Evolutionary conservation across 2,797 vertebrate genomes (phyloP).

Genomic region (Cephalopachus bancanus): DNA sequence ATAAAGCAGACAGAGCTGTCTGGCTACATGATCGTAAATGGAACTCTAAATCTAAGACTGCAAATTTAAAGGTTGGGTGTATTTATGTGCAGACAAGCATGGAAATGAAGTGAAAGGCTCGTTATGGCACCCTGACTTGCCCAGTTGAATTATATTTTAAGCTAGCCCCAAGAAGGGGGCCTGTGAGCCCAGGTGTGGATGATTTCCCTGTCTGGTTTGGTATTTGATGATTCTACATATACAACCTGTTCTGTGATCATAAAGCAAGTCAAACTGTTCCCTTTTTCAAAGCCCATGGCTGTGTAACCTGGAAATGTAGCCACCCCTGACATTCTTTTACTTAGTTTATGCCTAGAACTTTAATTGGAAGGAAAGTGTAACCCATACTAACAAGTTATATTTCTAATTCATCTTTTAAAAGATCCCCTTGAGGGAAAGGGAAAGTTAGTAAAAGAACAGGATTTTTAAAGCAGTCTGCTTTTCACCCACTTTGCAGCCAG

Average conservation of each 20-base stretch:
- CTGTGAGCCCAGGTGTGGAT: neutral
- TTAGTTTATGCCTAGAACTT: conserved; percentile 37
- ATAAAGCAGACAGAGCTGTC: neutral
- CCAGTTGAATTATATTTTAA: neutral
- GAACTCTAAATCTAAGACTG: neutral
- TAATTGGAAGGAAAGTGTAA: conserved; percentile 11
- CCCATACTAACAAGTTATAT: neutral
- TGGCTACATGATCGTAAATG: neutral
- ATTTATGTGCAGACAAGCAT: neutral
- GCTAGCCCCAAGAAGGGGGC: neutral
- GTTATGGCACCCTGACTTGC: neutral
- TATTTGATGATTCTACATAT: neutral
- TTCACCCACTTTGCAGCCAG: neutral
- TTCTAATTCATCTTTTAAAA: conserved; percentile 61
- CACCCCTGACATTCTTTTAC: neutral
- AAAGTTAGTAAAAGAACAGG: neutral
- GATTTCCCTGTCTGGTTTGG: conserved; percentile 13
- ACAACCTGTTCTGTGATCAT: conserved; percentile 1
- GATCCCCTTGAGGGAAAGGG: conserved; percentile 7
- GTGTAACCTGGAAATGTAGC: neutral
- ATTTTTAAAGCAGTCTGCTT: conserved; percentile 52
- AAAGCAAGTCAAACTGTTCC: conserved; percentile 22
- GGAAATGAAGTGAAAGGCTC: neutral
- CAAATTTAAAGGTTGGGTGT: neutral
- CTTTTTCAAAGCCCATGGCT: neutral